phyloP scores from a whole-genome alignment of 2,888 invertebrate species.

The Microctonus aethiopoides region DNA sequence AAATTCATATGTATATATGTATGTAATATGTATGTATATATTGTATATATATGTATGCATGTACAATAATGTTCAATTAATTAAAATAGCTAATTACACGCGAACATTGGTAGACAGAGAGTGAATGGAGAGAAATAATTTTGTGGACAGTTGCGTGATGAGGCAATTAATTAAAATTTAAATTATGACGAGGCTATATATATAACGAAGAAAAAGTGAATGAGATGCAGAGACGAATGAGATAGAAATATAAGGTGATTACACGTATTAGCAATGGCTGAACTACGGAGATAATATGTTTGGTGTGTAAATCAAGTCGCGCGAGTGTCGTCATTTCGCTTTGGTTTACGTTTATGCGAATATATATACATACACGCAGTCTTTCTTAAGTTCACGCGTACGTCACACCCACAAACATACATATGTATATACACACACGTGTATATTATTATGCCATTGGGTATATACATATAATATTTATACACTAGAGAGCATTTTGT shows the following conservation, averaged over 20 bases:
- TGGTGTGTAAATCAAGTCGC: constrained; percentile 37
- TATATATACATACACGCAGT: not conserved
- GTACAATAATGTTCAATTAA: constrained; percentile 14
- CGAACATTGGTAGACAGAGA: not conserved
- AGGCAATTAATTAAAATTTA: constrained; percentile 32
- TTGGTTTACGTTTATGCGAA: constrained; percentile 26
- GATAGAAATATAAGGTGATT: constrained; percentile 32
- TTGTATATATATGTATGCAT: not conserved
- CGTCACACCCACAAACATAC: constrained; percentile 13
- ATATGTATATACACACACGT: constrained; percentile 24
- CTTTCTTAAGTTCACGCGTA: constrained; percentile 20
- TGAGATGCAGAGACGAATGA: constrained; percentile 12
- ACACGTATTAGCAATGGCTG: constrained; percentile 35
- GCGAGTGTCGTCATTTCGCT: constrained; percentile 32
- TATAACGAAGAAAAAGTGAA: not conserved
- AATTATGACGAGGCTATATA: constrained; percentile 27
- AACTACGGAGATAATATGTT: constrained; percentile 20
- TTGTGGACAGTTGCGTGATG: constrained; percentile 25
- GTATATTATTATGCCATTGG: not conserved
- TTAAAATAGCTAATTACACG: constrained; percentile 10
- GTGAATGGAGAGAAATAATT: constrained; percentile 13
- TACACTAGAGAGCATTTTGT: constrained; percentile 26
- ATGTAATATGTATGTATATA: too few relatives aligned
- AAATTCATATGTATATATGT: too few relatives aligned
- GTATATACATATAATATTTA: constrained; percentile 1